phyloP scores from a whole-genome alignment of 2,888 invertebrate species.

The Brenthis hecate region DNA sequence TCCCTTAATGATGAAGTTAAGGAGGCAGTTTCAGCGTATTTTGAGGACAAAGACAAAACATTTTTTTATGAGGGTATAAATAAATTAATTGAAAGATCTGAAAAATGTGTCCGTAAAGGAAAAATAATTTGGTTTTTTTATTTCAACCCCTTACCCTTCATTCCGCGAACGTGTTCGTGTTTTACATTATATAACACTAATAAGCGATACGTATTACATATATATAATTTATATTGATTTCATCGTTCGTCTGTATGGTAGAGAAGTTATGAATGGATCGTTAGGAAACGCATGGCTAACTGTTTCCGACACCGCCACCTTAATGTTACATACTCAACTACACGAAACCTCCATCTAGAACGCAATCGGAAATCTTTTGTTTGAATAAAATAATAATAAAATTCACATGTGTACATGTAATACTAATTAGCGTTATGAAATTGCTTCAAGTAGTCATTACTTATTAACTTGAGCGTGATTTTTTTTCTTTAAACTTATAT shows the following conservation, averaged over 20 bases:
- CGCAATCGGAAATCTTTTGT: slow-evolving; percentile 34
- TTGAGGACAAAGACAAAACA: too few species aligned
- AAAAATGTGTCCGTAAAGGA: too few species aligned
- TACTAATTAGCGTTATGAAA: slow-evolving; percentile 15
- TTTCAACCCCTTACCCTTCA: too few species aligned
- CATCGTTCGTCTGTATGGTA: slow-evolving; percentile 18
- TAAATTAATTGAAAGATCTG: too few species aligned
- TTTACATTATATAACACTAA: slow-evolving; percentile 25
- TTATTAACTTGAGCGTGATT: too few species aligned
- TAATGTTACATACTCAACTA: slow-evolving; percentile 25
- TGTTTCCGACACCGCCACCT: slow-evolving; percentile 56
- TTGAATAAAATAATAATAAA: slow-evolving; percentile 20
- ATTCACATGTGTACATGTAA: slow-evolving; percentile 7
- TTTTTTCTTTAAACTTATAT: too few species aligned
- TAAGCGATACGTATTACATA: slow-evolving; percentile 12
- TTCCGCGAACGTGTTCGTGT: too few species aligned
- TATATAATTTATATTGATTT: slow-evolving; percentile 23
- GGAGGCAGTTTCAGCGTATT: too few species aligned
- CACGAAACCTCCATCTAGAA: slow-evolving; percentile 26
- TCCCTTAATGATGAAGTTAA: too few species aligned
- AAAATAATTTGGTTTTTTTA: too few species aligned
- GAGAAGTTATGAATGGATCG: slow-evolving; percentile 62
- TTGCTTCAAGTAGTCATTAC: neutral
- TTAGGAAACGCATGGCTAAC: slow-evolving; percentile 59
- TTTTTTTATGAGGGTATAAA: too few species aligned